Conservation (phyloP, 35 echinoderm and acorn worm species). For the Hemicentrotus pulcherrimus region DNA sequence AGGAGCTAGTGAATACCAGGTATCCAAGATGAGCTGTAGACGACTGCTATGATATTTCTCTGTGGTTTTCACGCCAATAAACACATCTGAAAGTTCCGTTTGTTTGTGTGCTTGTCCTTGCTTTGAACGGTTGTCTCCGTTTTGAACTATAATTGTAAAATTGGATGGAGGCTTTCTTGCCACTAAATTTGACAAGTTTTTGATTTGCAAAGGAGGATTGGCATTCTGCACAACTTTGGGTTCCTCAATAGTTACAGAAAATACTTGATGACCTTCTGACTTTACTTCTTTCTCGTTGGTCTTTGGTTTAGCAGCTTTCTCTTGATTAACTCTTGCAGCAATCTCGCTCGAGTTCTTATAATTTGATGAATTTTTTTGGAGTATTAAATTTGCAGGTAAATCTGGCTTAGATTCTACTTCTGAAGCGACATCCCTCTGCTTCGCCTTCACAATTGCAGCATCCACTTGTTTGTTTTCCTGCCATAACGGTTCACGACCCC, state of each 20-base stretch:
- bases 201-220: background rate
- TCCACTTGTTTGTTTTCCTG: constrained; percentile 22
- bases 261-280: background rate
- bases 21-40: constrained; percentile 71
- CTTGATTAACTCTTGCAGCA: background rate
- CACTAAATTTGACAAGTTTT: constrained; percentile 24
- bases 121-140: background rate
- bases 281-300: background rate
- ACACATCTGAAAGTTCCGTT: constrained; percentile 74
- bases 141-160: constrained; percentile 39
- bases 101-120: constrained; percentile 16
- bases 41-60: constrained; percentile 68
- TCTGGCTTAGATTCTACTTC: background rate
- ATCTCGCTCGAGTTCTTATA: background rate
- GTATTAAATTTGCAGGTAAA: background rate
- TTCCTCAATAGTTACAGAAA: background rate
- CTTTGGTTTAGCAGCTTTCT: background rate
- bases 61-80: constrained; percentile 97
- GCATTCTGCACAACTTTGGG: background rate
- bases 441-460: no score
- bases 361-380: background rate
- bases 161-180: background rate
- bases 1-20: constrained; percentile 81
- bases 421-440: background rate
- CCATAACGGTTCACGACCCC: constrained; percentile 33